Percentiles rank a stretch among this genome's conserved stretches.
These are phyloP conservation scores for Clarias platycephalus DNA, from an alignment of 2,797 vertebrate species.

Conservation along the genomic window DNA sequence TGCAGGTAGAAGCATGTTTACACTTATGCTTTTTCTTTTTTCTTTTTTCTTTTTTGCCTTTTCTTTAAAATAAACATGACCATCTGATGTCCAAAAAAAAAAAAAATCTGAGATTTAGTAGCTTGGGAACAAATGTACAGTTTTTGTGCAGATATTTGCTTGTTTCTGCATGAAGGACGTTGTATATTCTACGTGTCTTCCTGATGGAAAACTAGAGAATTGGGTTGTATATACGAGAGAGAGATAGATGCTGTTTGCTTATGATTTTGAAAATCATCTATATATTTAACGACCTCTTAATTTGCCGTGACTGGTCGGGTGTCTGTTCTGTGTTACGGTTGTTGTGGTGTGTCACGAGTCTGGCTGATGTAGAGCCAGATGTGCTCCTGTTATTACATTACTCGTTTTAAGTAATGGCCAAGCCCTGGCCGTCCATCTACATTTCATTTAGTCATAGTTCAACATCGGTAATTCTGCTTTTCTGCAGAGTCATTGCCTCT, in stretches of 20 bases:
- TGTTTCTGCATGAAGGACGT: constrained; percentile 29
- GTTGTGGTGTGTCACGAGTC: constrained; percentile 28
- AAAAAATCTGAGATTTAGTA: constrained; percentile 3
- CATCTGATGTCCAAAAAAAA: not conserved
- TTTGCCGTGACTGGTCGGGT: constrained; percentile 11
- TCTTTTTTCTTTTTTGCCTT: too few relatives aligned
- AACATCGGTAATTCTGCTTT: constrained; percentile 15
- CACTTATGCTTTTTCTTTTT: constrained; percentile 9
- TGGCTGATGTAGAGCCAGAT: constrained; percentile 37
- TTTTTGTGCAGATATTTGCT: constrained; percentile 32
- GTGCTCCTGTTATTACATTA: constrained; percentile 52
- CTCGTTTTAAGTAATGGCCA: constrained; percentile 18
- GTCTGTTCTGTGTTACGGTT: constrained; percentile 46
- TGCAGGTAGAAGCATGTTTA: too few relatives aligned
- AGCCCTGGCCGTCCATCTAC: constrained; percentile 37
- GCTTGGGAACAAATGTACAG: constrained; percentile 27
- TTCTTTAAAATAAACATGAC: constrained; percentile 14
- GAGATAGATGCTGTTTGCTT: constrained; percentile 25
- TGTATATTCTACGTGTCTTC: constrained; percentile 20
- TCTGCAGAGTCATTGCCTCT: constrained; percentile 41
- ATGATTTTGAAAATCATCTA: constrained; percentile 29
- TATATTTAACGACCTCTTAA: constrained; percentile 19
- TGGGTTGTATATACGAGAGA: not conserved
- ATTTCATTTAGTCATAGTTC: constrained; percentile 41
- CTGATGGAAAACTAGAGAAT: not conserved